Conservation (phyloP, 2,113 vertebrate genomes). For the Miniopterus natalensis region DNA sequence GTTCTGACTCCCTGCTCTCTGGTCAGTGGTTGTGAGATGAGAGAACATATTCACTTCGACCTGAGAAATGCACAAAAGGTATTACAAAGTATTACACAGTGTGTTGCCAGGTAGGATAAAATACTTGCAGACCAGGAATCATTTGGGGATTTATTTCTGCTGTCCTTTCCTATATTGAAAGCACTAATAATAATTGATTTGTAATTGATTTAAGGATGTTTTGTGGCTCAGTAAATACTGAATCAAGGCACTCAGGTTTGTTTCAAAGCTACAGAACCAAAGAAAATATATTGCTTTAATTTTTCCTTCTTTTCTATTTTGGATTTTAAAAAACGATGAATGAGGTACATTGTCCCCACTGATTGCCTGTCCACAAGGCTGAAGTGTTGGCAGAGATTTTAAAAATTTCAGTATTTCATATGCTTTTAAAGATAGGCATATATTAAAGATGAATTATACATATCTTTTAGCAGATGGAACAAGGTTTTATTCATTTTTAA, state of each 20-base stretch:
- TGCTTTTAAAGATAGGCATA: background rate
- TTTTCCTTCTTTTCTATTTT: background rate
- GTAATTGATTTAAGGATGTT: background rate
- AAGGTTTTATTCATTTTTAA: constrained; percentile 11
- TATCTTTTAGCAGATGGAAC: background rate
- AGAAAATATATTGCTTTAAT: background rate
- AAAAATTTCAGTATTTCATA: background rate
- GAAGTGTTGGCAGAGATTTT: background rate
- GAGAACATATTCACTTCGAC: background rate
- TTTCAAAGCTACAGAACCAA: constrained; percentile 15
- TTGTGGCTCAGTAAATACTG: background rate
- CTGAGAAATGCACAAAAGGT: background rate
- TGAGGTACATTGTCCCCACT: background rate
- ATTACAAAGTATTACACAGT: background rate
- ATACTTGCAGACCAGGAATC: background rate
- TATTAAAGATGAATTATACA: background rate
- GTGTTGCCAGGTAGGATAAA: background rate
- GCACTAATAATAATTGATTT: background rate
- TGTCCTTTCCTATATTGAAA: background rate
- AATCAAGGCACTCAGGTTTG: background rate
- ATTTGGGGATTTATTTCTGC: background rate
- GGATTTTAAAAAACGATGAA: background rate
- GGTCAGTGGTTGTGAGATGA: background rate
- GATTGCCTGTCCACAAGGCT: background rate
- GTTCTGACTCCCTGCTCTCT: background rate